phyloP scores from a whole-genome alignment of 2,113 vertebrate species.

The Sebastes fasciatus region DNA sequence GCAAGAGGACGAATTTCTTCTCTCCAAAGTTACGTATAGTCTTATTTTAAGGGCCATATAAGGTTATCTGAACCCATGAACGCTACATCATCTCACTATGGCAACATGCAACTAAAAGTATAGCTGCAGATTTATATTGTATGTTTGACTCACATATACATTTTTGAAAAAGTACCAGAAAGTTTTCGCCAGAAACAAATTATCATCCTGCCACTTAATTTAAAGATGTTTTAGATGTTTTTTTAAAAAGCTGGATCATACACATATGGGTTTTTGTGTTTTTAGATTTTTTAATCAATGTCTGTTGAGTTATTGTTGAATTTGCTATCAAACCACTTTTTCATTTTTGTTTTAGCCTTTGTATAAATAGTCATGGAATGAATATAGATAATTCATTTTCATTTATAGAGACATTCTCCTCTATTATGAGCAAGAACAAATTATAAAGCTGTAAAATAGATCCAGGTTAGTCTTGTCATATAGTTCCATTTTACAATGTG shows the following conservation, averaged over 20 bases:
- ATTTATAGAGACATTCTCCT: not conserved
- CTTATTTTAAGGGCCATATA: no score
- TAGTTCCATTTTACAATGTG: not conserved
- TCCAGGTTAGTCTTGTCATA: not conserved
- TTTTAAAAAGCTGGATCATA: no score
- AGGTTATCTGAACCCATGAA: not conserved
- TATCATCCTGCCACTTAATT: not conserved
- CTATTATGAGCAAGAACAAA: not conserved
- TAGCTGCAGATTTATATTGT: not conserved
- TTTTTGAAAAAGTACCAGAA: not conserved
- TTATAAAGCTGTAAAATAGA: not conserved
- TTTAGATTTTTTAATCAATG: not conserved
- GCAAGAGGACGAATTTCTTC: not conserved
- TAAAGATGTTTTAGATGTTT: not conserved
- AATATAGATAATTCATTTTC: not conserved
- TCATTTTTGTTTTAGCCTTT: not conserved
- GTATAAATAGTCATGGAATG: not conserved
- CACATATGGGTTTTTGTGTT: not conserved
- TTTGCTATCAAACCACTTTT: not conserved
- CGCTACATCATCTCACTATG: not conserved
- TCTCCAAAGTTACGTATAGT: not conserved
- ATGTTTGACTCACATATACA: not conserved
- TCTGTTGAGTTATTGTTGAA: not conserved
- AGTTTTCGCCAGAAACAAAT: not conserved
- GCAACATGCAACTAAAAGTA: not conserved